These are phyloP conservation scores for Stegodyphus mimosarum DNA, from an alignment of 1,140 invertebrate species.

Conservation along the genomic window DNA sequence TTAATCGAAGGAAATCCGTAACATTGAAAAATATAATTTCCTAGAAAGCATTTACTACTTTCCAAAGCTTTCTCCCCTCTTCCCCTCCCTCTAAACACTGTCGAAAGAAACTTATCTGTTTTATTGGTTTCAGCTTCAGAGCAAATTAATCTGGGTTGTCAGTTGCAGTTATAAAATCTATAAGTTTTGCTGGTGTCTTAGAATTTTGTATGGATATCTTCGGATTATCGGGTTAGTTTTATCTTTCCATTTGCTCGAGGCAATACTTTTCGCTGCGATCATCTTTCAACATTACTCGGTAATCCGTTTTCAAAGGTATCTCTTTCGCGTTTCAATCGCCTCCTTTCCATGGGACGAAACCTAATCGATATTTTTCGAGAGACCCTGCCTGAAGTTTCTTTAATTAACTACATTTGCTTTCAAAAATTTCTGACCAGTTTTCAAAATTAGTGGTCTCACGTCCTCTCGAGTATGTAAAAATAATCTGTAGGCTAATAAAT, in stretches of 20 bases:
- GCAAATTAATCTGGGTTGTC: slow-evolving; percentile 36
- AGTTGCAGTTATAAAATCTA: slow-evolving; percentile 24
- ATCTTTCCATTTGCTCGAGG: slow-evolving; percentile 20
- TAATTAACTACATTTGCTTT: too few relatives aligned
- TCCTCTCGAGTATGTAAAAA: too few relatives aligned
- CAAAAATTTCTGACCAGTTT: too few relatives aligned
- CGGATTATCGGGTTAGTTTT: slow-evolving; percentile 34
- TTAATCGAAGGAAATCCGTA: too few relatives aligned
- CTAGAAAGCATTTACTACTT: neutral
- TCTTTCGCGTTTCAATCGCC: neutral
- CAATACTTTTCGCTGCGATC: neutral
- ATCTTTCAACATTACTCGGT: slow-evolving; percentile 37
- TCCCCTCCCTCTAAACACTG: neutral
- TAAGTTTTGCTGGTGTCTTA: neutral
- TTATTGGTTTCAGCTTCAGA: slow-evolving; percentile 35
- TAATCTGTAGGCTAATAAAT: too few relatives aligned
- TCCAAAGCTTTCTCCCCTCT: neutral
- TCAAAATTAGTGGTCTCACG: too few relatives aligned
- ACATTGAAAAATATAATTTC: too few relatives aligned
- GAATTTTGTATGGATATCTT: slow-evolving; percentile 25
- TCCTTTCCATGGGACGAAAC: too few relatives aligned
- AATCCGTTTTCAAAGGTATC: slow-evolving; percentile 36
- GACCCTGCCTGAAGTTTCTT: too few relatives aligned
- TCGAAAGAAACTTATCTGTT: slow-evolving; percentile 10
- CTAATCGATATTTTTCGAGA: too few relatives aligned